phyloP scores from a whole-genome alignment of 2,113 vertebrate genomes.

The Elaphurus davidianus region DNA sequence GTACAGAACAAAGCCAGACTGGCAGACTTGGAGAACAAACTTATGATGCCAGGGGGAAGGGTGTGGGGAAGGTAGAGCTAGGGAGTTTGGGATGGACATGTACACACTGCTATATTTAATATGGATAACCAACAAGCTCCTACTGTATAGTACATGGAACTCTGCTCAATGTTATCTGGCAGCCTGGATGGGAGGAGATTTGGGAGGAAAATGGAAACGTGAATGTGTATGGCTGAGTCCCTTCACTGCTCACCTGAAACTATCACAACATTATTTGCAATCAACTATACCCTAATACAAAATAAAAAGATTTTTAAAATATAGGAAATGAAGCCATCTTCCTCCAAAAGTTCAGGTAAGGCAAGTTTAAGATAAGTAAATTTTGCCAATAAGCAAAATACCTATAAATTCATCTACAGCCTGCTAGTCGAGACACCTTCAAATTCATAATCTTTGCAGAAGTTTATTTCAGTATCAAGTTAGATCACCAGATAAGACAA shows the following conservation, averaged over 20 bases:
- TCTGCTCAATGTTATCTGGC: not conserved
- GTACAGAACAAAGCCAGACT: not conserved
- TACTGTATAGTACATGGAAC: not conserved
- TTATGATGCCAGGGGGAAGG: not conserved
- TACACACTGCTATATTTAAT: not conserved
- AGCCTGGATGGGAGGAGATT: not conserved
- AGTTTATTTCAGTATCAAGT: not conserved
- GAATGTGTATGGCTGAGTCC: not conserved
- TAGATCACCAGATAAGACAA: not conserved
- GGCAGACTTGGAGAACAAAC: not conserved
- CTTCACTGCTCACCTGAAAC: not conserved
- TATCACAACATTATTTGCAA: not conserved
- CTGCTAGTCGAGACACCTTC: not conserved
- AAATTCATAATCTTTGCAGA: not conserved
- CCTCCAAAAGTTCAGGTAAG: not conserved
- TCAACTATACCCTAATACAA: not conserved
- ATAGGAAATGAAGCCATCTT: not conserved
- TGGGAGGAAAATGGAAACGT: not conserved
- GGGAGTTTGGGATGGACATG: not conserved
- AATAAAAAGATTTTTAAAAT: not conserved
- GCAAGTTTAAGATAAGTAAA: not conserved
- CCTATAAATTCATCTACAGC: not conserved
- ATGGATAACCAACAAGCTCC: not conserved
- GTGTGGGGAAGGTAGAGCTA: not conserved
- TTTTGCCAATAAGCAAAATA: not conserved